phyloP scores from a whole-genome alignment of 2,797 vertebrate genomes.

The Oophaga sylvatica region DNA sequence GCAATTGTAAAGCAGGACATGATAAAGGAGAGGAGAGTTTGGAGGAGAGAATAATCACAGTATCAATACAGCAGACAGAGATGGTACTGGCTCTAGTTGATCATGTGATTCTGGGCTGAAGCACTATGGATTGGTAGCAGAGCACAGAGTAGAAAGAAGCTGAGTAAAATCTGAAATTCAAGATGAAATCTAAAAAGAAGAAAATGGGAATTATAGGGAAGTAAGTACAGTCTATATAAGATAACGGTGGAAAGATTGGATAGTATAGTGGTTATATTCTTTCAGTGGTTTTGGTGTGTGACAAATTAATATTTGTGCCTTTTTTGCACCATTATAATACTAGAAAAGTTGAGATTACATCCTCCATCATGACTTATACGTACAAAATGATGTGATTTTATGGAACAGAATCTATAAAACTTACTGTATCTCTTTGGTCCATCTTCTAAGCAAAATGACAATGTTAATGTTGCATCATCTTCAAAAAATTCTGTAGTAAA shows the following conservation, averaged over 20 bases:
- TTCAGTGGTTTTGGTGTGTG: neutral
- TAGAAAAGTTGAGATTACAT: neutral
- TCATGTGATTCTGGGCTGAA: too few relatives aligned
- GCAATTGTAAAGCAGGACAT: too few relatives aligned
- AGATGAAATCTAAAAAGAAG: too few relatives aligned
- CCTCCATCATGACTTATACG: neutral
- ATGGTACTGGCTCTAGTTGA: too few relatives aligned
- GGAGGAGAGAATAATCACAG: too few relatives aligned
- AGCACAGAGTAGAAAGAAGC: too few relatives aligned
- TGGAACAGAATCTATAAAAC: constrained; percentile 59
- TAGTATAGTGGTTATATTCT: neutral
- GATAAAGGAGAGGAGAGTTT: too few relatives aligned
- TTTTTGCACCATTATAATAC: neutral
- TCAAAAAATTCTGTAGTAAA: constrained; percentile 99
- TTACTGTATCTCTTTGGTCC: constrained; percentile 99
- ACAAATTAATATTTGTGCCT: neutral
- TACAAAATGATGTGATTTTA: neutral
- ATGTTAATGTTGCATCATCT: constrained; percentile 96
- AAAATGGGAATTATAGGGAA: too few relatives aligned
- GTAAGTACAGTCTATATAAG: too few relatives aligned
- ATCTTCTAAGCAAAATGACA: constrained; percentile 99
- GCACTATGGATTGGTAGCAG: too few relatives aligned
- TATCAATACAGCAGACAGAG: too few relatives aligned
- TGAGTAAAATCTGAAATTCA: too few relatives aligned
- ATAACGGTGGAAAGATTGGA: neutral